Base-by-base conservation (phyloP, 2,888 invertebrate species). In the Brachyopa scutellaris region DNA sequence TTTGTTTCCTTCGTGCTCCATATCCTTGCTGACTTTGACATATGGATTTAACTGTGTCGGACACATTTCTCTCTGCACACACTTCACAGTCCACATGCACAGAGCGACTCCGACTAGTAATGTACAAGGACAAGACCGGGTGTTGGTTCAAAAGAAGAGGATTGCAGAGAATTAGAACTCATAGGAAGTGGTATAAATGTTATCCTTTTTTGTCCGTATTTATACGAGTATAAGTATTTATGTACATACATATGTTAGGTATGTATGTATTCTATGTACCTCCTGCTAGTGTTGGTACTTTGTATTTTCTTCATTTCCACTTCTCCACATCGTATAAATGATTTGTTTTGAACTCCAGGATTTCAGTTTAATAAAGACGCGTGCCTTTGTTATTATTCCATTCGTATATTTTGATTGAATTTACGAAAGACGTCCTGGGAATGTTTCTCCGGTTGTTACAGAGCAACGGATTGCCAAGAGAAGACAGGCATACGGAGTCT, bases 1-100 rank as follows among this genome's bases (percentile, higher is more conserved):
- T 82, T 76, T 82, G 80, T 82, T 76, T 76, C 69, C 69, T 82
- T 70, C 80, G 80, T 82, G 80, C 76, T 76, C 64, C 76, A 82
- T 76, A 66, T 82, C 69, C 64, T 45, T 59, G 59, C 76, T 76
- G 76, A 82, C 76, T 82, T 82, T 82, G 80, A 82, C 80, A 82
- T 82, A 82, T 82, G 76, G 76, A 76, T 76, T 66, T 76, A 64
- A 82, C 76, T 70, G 80, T 76, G 55, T 80, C 67, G 67, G 79
- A 80, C 67, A 62, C 57, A 69, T 62, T 67, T 26, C 38, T n/a
- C 45, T 38, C 6, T 36, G 19, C 33, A 57, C 21, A 29, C n/a
- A n/a, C n/a, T n/a, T n/a, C n/a, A n/a, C n/a, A n/a, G n/a, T n/a
- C n/a, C n/a, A n/a, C n/a, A n/a, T n/a, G n/a, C n/a, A n/a, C n/a